Percentiles rank a stretch among this genome's conserved stretches.
Conservation (phyloP, 1,140 invertebrate genomes). For the Akabosia matsudoensis region DNA sequence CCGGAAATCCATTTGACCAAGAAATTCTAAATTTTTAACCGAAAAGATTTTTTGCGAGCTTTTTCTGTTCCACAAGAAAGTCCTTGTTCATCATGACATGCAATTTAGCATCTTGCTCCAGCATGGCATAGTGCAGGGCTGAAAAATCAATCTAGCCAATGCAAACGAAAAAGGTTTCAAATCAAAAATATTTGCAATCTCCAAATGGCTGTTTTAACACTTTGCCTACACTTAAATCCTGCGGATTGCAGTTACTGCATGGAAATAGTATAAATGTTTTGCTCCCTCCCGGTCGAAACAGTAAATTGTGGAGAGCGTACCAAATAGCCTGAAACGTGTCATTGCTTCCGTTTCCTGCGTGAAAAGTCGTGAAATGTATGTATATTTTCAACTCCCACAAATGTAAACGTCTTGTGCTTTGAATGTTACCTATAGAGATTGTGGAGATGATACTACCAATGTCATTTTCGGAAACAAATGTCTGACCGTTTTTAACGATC, state of each 20-base stretch:
- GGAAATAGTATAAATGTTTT: conserved; percentile 79
- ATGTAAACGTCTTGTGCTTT: not conserved
- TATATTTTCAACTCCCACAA: not conserved
- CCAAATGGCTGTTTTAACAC: too few species aligned
- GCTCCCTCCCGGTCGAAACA: conserved; percentile 77
- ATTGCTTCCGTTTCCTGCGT: conserved; percentile 57
- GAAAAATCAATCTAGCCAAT: conserved; percentile 74
- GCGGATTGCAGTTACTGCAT: conserved; percentile 68
- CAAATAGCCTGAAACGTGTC: conserved; percentile 73
- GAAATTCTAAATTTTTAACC: conserved; percentile 58
- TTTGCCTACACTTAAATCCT: conserved; percentile 55
- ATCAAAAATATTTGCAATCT: too few species aligned
- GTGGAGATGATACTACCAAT: conserved; percentile 52
- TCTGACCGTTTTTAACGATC: conserved; percentile 63
- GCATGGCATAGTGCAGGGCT: conserved; percentile 69
- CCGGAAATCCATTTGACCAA: conserved; percentile 10
- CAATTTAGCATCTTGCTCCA: conserved; percentile 73
- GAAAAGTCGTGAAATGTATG: conserved; percentile 20
- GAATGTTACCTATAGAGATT: conserved; percentile 51
- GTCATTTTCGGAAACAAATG: conserved; percentile 62
- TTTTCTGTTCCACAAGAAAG: conserved; percentile 67
- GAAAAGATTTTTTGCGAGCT: conserved; percentile 68
- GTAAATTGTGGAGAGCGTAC: conserved; percentile 65
- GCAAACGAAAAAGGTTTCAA: too few species aligned
- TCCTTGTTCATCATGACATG: conserved; percentile 79